Conservation (phyloP, 2,113 vertebrate species). For the Pedetes capensis region DNA sequence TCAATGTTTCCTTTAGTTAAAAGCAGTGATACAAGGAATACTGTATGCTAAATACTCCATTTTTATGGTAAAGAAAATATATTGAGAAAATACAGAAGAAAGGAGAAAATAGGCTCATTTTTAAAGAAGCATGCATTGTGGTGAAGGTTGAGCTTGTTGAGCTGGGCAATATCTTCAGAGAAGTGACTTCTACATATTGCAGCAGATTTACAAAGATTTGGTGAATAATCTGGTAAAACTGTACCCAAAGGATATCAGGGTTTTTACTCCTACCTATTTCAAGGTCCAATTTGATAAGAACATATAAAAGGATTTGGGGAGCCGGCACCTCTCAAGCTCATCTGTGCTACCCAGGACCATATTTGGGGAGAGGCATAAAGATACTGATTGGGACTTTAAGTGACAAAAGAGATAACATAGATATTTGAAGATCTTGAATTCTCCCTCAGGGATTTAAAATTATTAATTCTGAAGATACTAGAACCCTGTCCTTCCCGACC, state of each 20-base stretch:
- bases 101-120: background rate
- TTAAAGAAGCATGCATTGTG: background rate
- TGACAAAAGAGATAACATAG: background rate
- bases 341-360: background rate
- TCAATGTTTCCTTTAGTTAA: background rate
- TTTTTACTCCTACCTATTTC: background rate
- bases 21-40: background rate
- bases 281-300: background rate
- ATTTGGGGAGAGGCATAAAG: background rate
- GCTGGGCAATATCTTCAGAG: background rate
- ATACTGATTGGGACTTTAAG: background rate
- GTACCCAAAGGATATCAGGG: background rate
- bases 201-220: background rate
- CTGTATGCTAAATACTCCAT: background rate
- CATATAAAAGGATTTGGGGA: background rate
- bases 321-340: background rate
- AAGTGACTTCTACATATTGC: background rate
- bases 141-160: background rate
- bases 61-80: background rate
- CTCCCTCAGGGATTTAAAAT: background rate
- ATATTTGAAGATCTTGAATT: background rate
- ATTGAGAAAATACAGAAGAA: background rate
- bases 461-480: background rate
- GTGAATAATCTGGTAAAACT: background rate
- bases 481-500: background rate